Percentiles rank a stretch among this genome's conserved stretches.
These are phyloP conservation scores for Morus bassanus DNA, from an alignment of 2,797 vertebrate genomes.

Conservation along the genomic window DNA sequence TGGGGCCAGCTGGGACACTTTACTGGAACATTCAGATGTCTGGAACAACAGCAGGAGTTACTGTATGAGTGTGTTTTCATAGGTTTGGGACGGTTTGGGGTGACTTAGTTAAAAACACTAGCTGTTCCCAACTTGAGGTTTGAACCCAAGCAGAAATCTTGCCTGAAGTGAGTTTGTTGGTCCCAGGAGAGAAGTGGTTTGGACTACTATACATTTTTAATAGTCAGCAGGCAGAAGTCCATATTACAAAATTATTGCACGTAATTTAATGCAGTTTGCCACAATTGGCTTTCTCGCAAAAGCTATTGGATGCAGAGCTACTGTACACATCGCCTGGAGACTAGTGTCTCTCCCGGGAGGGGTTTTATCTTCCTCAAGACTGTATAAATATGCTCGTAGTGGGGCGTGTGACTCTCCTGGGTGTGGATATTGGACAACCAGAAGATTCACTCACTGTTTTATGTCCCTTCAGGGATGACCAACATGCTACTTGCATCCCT, in stretches of 20 bases:
- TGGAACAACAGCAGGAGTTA: slow-evolving; percentile 59
- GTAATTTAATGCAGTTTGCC: slow-evolving; percentile 66
- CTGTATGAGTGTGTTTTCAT: slow-evolving; percentile 37
- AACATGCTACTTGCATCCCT: neutral
- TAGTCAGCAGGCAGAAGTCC: slow-evolving; percentile 68
- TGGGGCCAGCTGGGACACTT: slow-evolving; percentile 63
- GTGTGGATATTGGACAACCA: slow-evolving; percentile 30
- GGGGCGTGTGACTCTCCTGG: neutral
- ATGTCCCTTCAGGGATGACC: slow-evolving; percentile 17
- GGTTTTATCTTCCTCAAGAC: slow-evolving; percentile 27
- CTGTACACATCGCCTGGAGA: slow-evolving; percentile 27
- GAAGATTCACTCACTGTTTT: slow-evolving; percentile 53
- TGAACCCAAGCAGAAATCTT: slow-evolving; percentile 70
- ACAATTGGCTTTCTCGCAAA: slow-evolving; percentile 12
- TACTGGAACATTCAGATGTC: slow-evolving; percentile 61
- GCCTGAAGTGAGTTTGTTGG: slow-evolving; percentile 55
- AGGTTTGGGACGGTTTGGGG: slow-evolving; percentile 64
- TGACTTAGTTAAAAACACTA: slow-evolving; percentile 68
- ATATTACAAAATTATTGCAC: slow-evolving; percentile 59
- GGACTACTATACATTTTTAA: slow-evolving; percentile 63
- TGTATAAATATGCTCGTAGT: neutral
- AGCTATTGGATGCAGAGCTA: slow-evolving; percentile 26
- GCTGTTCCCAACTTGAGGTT: slow-evolving; percentile 73
- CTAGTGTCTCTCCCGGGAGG: neutral
- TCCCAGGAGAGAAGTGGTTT: slow-evolving; percentile 70